A percentile compares a stretch with the other conserved stretches of the same genome.
Conservation (phyloP, 2,797 vertebrate genomes). For the Protonibea diacanthus region DNA sequence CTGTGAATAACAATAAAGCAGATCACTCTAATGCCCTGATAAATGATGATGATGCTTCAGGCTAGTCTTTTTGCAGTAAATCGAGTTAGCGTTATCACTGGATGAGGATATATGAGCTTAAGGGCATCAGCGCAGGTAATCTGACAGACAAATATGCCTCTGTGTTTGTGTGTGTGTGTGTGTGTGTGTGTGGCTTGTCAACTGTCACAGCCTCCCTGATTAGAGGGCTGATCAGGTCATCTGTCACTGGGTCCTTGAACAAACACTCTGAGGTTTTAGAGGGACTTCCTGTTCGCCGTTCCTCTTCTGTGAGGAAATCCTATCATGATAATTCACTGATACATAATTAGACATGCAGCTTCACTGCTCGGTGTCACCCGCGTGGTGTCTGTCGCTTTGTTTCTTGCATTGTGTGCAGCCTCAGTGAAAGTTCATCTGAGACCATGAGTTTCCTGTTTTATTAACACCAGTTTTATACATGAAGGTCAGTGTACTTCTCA, state of each 20-base stretch:
- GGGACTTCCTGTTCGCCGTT: constrained; percentile 35
- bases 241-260: constrained; percentile 45
- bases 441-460: not conserved
- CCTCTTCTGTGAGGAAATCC: constrained; percentile 30
- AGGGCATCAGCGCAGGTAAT: constrained; percentile 43
- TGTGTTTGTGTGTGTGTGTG: constrained; percentile 21
- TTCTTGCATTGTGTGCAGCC: not conserved
- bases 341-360: constrained; percentile 1
- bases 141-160: constrained; percentile 26
- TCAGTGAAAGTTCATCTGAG: not conserved
- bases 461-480: not conserved
- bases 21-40: not conserved
- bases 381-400: not conserved
- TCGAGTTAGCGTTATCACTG: constrained; percentile 15
- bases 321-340: constrained; percentile 14
- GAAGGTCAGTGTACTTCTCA: not conserved
- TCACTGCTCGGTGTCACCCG: too few species aligned
- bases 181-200: constrained; percentile 25
- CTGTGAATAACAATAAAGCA: constrained; percentile 15
- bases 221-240: constrained; percentile 45
- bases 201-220: constrained; percentile 35
- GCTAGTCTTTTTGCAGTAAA: not conserved
- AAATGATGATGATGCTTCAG: not conserved
- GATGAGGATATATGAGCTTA: constrained; percentile 23
- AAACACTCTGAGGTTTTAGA: constrained; percentile 28